These are phyloP conservation scores for Lysandra coridon DNA, from an alignment of 2,888 invertebrate genomes.

Conservation along the genomic window DNA sequence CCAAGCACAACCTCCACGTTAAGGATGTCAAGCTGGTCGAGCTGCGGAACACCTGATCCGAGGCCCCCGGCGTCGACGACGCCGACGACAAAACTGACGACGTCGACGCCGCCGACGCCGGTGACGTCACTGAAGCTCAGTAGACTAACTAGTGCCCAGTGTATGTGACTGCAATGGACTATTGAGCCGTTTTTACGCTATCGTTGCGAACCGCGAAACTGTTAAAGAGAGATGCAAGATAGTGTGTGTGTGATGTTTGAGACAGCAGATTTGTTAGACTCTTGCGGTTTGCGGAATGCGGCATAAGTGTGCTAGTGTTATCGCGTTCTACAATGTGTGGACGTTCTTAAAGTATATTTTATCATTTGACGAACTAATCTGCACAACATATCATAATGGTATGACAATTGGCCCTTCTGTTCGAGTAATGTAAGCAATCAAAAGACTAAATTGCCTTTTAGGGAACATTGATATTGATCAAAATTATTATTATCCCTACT, in stretches of 20 bases:
- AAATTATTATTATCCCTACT: constrained; percentile 9
- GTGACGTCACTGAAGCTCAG: background rate
- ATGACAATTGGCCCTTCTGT: constrained; percentile 39
- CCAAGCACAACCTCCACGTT: constrained; percentile 88
- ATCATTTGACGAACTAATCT: constrained; percentile 40
- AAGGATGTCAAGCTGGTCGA: constrained; percentile 89
- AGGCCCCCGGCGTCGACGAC: constrained; percentile 42
- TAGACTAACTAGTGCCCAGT: background rate
- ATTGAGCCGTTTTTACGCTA: background rate
- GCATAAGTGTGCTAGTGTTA: background rate
- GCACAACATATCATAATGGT: constrained; percentile 62
- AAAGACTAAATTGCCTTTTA: constrained; percentile 26
- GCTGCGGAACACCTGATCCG: constrained; percentile 75
- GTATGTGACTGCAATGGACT: background rate
- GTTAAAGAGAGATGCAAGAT: background rate
- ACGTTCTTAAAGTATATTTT: constrained; percentile 24
- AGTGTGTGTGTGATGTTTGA: background rate
- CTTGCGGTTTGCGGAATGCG: background rate
- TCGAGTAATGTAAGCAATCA: constrained; percentile 1
- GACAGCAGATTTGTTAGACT: background rate
- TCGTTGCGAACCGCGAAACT: background rate
- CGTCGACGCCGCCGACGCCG: background rate
- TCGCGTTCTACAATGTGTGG: background rate
- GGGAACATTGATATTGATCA: constrained; percentile 11
- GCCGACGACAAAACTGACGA: constrained; percentile 36